A percentile compares a stretch with the other conserved stretches of the same genome.
Conservation (phyloP, 2,797 vertebrate genomes). For the Pteropus rufus region DNA sequence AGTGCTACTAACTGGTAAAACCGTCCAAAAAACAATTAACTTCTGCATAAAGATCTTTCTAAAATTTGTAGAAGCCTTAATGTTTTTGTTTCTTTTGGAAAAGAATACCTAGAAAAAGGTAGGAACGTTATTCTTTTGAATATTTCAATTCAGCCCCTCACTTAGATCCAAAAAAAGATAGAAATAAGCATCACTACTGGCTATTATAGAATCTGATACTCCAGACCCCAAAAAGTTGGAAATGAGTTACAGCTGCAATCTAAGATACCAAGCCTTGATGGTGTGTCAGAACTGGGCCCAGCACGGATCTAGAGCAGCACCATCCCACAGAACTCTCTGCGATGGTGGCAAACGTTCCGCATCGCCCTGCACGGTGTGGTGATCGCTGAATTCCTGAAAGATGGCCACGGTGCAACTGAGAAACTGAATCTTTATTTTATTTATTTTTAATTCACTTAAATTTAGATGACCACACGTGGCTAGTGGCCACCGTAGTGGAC, state of each 20-base stretch:
- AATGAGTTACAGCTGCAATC: neutral
- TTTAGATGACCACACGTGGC: neutral
- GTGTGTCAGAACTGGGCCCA: neutral
- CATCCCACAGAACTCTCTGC: neutral
- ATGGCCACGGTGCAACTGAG: neutral
- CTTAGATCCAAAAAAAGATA: neutral
- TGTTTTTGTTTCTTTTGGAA: neutral
- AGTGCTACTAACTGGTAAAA: neutral
- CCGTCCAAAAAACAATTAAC: neutral
- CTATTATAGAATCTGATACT: neutral
- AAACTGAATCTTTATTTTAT: neutral
- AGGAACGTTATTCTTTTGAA: neutral
- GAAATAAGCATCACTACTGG: neutral
- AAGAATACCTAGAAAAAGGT: neutral
- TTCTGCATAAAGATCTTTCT: neutral
- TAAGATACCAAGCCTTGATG: neutral
- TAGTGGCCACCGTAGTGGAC: neutral
- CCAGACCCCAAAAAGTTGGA: neutral
- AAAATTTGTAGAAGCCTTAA: neutral
- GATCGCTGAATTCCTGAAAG: neutral
- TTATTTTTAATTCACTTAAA: neutral
- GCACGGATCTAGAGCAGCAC: neutral
- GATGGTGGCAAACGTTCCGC: accelerated
- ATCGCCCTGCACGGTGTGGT: accelerated
- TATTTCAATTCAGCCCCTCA: neutral